Evolutionary conservation across 2,888 invertebrate species (phyloP), one percentile per base, ranked within the genome.

Genomic region (Apodemia mormo): DNA sequence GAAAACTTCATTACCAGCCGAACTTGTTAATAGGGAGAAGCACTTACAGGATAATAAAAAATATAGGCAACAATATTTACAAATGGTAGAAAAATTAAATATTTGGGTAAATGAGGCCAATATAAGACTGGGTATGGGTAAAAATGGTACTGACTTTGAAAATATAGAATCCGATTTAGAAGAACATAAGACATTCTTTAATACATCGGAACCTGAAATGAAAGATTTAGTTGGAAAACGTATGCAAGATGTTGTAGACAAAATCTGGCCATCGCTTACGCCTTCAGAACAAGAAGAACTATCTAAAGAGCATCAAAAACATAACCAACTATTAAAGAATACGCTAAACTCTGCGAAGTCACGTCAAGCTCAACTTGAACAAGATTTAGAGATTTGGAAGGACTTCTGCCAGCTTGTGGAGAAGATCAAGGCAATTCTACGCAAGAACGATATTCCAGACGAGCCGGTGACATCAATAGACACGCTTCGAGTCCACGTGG

Each of bases 111-210:
- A 96, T 79, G 97, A 97, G 81, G 97, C 98, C 0, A 96, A 96
- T 77, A 95, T 96, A 67, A 95, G 96, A 64, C 86, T 98, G 33
- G 95, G 96, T 73, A 95, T 96, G 81, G 96, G 96, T 74, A 96
- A 96, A 80, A 96, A 97, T 75, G 98, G 98, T 14, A 96, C 98
- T 7, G 97, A 98, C 84, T 98, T 97, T 81, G 97, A 97, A 78
- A 97, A 97, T 76, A 96, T 98, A 9, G 93, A 96, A 66, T 94
- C 95, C 8, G 97, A 98, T 81, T 92, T 98, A 37, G 97, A 97
- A 81, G 97, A 98, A 79, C 98, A 98, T 82, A 97, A 97, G 88
- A 94, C 95, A 56, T 97, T 97, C 94, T 97, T 97, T 85, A 91
- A 90, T 65, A 95, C 96, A 73, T 96, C 96, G 61, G 97, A 97